Percentiles rank a stretch among this genome's conserved stretches.
Evolutionary conservation across 2,888 invertebrate genomes (phyloP).

Genomic region (Galerucella calmariensis): DNA sequence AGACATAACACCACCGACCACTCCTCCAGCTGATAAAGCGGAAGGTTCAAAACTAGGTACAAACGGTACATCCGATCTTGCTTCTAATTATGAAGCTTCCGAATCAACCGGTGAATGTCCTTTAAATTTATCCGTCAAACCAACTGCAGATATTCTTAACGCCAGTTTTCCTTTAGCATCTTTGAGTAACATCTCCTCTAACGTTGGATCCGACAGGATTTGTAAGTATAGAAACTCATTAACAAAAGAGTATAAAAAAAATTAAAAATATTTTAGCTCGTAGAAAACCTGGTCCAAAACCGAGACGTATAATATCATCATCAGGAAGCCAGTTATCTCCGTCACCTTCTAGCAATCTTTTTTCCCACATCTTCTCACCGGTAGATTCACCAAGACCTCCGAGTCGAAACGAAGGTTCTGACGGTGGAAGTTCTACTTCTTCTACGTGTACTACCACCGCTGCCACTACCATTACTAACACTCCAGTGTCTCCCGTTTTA

Average conservation of each 20-base stretch:
- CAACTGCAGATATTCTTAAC: conserved; percentile 62
- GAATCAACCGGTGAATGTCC: conserved; percentile 78
- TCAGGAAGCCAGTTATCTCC: conserved; percentile 65
- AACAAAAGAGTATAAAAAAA: too few relatives aligned
- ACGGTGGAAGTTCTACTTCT: conserved; percentile 58
- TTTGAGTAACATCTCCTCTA: conserved; percentile 69
- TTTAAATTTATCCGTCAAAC: conserved; percentile 85
- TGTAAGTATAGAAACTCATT: conserved; percentile 63
- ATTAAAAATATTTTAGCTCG: conserved; percentile 68
- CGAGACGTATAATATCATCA: conserved; percentile 69
- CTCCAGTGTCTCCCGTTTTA: conserved; percentile 43
- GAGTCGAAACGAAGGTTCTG: conserved; percentile 64
- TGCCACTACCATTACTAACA: conserved; percentile 27
- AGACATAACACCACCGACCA: conserved; percentile 54
- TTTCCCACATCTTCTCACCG: conserved; percentile 70
- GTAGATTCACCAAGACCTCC: conserved; percentile 71
- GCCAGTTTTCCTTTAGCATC: conserved; percentile 70
- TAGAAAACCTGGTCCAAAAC: conserved; percentile 80
- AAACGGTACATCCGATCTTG: conserved; percentile 62
- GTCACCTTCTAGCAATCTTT: conserved; percentile 67
- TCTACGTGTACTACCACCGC: conserved; percentile 53
- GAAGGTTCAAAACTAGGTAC: conserved; percentile 85
- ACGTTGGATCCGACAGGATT: conserved; percentile 66
- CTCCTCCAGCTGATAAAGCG: conserved; percentile 74
- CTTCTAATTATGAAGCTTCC: conserved; percentile 55